Evolutionary conservation across 2,797 vertebrate species (phyloP), one percentile per base, ranked within the genome.

Genomic region (Oreochromis grahami): DNA sequence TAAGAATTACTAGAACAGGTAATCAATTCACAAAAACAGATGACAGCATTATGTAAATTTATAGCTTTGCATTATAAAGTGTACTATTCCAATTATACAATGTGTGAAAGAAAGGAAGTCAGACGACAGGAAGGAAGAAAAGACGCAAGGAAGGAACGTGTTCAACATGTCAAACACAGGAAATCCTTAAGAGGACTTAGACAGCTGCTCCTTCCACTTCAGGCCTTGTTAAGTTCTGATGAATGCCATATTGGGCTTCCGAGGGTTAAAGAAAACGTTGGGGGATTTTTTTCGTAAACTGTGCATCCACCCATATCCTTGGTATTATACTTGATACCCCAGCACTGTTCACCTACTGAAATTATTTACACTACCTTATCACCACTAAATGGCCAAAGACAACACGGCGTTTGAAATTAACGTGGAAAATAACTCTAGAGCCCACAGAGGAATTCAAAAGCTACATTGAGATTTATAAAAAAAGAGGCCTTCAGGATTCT

Each of bases 181-280:
- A 91, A 92, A 88, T 86, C 86, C 79, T 80, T 85, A 82, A 88
- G 82, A 81, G 55, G 15, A 51, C 77, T 85, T 36, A 84, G 70
- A 82, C 86, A 86, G 87, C 87, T 91, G 84, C 85, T 87, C 78
- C 84, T 90, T 84, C 78, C 65, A 87, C 88, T 84, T 88, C 87
- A 90, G 86, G 90, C 87, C 82, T 93, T 86, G 83, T 86, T 90
- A 85, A 82, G 53, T 86, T 41, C 80, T 74, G 84, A 89, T 86
- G 58, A 83, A 77, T 77, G 80, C 76, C 4, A 76, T 32, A 79
- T 76, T 77, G 60, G 53, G 60, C 51, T 82, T 88, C 76, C 34
- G 53, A 82, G 76, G 81, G 81, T 87, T 86, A 84, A 87, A 83
- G 51, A 77, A 65, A 55, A 84, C 19, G 17, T 82, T 51, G 48